Percentiles rank a stretch among this genome's conserved stretches.
phyloP scores from a whole-genome alignment of 2,888 invertebrate species.

The Drosophila rubida region DNA sequence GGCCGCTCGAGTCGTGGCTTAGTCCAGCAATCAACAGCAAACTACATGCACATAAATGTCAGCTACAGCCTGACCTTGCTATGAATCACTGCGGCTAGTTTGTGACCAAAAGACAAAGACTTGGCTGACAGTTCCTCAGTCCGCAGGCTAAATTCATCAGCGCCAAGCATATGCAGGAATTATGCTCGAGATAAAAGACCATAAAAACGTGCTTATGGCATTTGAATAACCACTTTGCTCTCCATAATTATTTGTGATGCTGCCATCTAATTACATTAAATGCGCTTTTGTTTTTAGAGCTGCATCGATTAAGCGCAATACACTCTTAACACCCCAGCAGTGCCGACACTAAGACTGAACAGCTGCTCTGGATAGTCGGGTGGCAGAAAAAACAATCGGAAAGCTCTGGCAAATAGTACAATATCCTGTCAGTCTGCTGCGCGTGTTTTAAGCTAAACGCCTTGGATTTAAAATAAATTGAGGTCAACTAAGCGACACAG shows the following conservation, averaged over 20 bases:
- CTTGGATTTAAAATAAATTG: slow-evolving; percentile 76
- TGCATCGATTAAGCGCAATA: neutral
- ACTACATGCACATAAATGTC: slow-evolving; percentile 61
- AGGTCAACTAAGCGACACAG: slow-evolving; percentile 65
- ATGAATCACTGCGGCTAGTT: slow-evolving; percentile 29
- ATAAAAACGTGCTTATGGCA: neutral
- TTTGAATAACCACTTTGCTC: neutral
- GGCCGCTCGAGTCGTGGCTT: slow-evolving; percentile 3
- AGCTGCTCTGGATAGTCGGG: slow-evolving; percentile 5
- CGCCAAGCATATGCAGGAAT: slow-evolving; percentile 23
- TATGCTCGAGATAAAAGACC: slow-evolving; percentile 17
- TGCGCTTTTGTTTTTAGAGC: neutral
- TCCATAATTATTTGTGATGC: neutral
- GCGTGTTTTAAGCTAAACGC: slow-evolving; percentile 71
- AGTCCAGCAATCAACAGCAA: slow-evolving; percentile 38
- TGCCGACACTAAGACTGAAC: slow-evolving; percentile 7
- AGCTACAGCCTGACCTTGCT: slow-evolving; percentile 60
- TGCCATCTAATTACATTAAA: neutral
- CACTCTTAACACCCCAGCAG: neutral
- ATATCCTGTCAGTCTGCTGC: slow-evolving; percentile 47
- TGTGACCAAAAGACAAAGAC: neutral
- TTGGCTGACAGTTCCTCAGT: slow-evolving; percentile 5
- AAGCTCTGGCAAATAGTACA: slow-evolving; percentile 22
- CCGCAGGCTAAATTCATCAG: slow-evolving; percentile 37
- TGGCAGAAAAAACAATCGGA: neutral